Evolutionary conservation across 2,888 invertebrate species (phyloP).

Genomic region (Liopterus haemorrhoidalis): DNA sequence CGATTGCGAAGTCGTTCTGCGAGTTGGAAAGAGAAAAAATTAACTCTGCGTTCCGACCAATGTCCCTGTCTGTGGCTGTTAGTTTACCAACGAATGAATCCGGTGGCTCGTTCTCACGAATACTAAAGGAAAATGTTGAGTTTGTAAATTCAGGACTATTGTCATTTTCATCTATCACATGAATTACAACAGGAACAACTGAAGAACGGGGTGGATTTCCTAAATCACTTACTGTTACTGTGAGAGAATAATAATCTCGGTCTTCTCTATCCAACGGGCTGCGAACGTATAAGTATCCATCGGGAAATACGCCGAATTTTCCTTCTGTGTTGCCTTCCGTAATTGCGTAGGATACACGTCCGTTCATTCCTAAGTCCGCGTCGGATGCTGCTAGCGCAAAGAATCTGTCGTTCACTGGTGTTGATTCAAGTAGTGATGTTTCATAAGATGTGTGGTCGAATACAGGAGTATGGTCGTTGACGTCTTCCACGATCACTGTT

Average conservation of each 20-base stretch:
- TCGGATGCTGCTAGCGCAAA: slow-evolving; percentile 87
- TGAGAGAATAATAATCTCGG: slow-evolving; percentile 84
- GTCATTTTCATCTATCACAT: slow-evolving; percentile 94
- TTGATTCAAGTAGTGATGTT: slow-evolving; percentile 84
- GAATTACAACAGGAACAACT: slow-evolving; percentile 84
- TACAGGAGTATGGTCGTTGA: slow-evolving; percentile 92
- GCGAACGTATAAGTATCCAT: slow-evolving; percentile 85
- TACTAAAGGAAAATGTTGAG: slow-evolving; percentile 81
- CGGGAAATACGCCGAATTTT: slow-evolving; percentile 92
- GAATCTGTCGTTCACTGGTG: slow-evolving; percentile 83
- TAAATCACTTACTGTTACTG: slow-evolving; percentile 75
- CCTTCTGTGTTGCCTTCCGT: slow-evolving; percentile 78
- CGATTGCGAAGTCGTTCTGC: slow-evolving; percentile 79
- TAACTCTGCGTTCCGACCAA: slow-evolving; percentile 85
- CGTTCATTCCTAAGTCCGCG: slow-evolving; percentile 76
- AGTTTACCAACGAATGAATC: slow-evolving; percentile 90
- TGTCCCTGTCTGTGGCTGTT: slow-evolving; percentile 82
- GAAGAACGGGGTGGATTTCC: slow-evolving; percentile 74
- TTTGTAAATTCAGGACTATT: slow-evolving; percentile 90
- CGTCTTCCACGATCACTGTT: slow-evolving; percentile 71
- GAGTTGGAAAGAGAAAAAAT: slow-evolving; percentile 70
- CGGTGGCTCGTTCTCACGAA: slow-evolving; percentile 80
- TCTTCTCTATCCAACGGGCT: slow-evolving; percentile 83
- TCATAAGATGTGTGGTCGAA: slow-evolving; percentile 91
- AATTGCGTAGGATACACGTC: slow-evolving; percentile 73